A percentile compares a stretch with the other conserved stretches of the same genome.
Conservation (phyloP, 2,888 invertebrate genomes). For the Argynnis bischoffii region DNA sequence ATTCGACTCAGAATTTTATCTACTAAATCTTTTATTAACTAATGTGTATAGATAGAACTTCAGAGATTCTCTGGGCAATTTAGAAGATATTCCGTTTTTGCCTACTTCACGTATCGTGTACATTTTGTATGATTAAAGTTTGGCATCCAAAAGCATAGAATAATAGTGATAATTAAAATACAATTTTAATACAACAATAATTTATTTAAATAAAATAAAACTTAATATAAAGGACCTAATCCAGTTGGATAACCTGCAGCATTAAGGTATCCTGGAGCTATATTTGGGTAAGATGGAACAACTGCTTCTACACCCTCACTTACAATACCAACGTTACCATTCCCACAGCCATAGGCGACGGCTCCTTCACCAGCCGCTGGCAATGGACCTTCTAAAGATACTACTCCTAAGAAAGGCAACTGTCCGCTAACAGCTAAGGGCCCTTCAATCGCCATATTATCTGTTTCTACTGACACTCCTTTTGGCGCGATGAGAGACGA, state of each 20-base stretch:
- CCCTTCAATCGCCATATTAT: conserved; percentile 49
- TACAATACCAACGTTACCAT: conserved; percentile 44
- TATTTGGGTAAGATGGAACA: neutral
- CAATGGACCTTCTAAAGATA: conserved; percentile 47
- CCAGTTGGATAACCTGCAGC: conserved; percentile 17
- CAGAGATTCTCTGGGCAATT: no score
- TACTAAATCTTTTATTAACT: no score
- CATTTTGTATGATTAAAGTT: no score
- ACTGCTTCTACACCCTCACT: conserved; percentile 35
- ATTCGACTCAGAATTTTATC: no score
- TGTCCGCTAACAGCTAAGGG: conserved; percentile 47
- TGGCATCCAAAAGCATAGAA: no score
- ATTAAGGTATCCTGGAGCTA: neutral
- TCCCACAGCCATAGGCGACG: conserved; percentile 48
- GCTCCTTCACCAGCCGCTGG: conserved; percentile 46
- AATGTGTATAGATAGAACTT: no score
- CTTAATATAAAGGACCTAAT: conserved; percentile 12
- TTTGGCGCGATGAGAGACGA: conserved; percentile 50
- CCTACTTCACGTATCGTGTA: no score
- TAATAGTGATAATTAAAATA: no score
- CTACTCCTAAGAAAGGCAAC: conserved; percentile 53
- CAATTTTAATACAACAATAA: conserved; percentile 14
- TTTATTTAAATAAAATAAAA: conserved; percentile 16
- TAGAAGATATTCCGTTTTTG: no score
- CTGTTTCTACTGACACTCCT: conserved; percentile 51